A percentile compares a stretch with the other conserved stretches of the same genome.
These are phyloP conservation scores for Neopipo cinnamomea DNA, from an alignment of 2,113 vertebrate species.

Conservation along the genomic window DNA sequence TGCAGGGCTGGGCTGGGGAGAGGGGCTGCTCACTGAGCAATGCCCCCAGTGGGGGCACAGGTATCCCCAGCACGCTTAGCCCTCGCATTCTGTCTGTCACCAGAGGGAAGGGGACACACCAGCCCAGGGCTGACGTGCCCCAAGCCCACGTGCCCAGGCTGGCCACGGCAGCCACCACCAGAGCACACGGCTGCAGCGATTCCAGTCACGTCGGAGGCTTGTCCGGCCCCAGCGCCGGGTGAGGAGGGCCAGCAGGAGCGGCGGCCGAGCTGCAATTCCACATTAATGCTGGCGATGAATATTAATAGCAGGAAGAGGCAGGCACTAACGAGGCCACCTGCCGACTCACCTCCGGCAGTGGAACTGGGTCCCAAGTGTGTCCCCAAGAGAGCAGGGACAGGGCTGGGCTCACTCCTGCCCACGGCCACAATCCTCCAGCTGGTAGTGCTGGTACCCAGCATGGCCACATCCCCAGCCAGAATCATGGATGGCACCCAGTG, in stretches of 20 bases:
- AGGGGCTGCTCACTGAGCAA: neutral
- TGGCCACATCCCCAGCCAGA: neutral
- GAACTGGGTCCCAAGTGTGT: neutral
- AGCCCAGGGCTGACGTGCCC: accelerated
- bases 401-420: neutral
- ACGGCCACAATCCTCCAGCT: neutral
- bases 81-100: neutral
- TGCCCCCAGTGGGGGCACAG: accelerated
- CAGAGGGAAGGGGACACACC: neutral
- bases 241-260: slow-evolving; percentile 34
- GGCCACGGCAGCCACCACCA: accelerated
- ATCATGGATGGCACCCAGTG: accelerated
- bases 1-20: neutral
- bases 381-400: accelerated
- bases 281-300: slow-evolving; percentile 53
- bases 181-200: neutral
- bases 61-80: neutral
- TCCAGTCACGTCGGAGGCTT: slow-evolving; percentile 8
- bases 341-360: neutral
- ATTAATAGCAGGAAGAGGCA: slow-evolving; percentile 50
- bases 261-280: neutral
- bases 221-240: neutral
- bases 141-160: neutral
- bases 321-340: slow-evolving; percentile 53
- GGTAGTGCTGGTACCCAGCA: neutral